Evolutionary conservation across 2,113 vertebrate species (phyloP), one percentile per base, ranked within the genome.

Genomic region (Hippoglossus stenolepis): DNA sequence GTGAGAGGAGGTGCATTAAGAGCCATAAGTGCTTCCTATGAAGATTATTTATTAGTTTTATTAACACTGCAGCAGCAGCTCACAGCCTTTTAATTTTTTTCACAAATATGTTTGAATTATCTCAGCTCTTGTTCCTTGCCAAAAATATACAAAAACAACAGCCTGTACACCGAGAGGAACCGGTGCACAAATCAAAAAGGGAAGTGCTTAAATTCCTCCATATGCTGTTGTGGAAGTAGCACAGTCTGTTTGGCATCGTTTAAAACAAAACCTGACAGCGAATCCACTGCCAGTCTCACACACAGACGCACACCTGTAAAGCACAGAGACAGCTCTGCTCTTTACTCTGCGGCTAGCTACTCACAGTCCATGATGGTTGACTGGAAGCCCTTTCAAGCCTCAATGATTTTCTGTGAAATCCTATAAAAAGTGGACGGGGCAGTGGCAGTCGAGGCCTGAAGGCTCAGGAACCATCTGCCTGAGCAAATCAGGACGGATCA

Each of bases 341-440:
- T 79, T 35, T 45, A 62, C 21, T 75, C 65, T 66, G 65, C 56
- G 3, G 49, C n/a, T 57, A 40, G 35, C 45, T 12, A 53, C 73
- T 73, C 61, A 10, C 43, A 82, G 62, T 58, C 11, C 28, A 75
- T 90, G 91, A 91, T 88, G 91, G 85, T 87, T 78, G 87, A 89
- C 31, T 83, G 89, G 80, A 86, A 80, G 70, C 47, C 72, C 47
- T 74, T 83, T 89, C 79, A 89, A 65, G 85, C 76, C 65, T 87
- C 72, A 74, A 21, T 75, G 80, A 72, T 60, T 92, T 79, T 71
- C 73, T 75, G 65, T 57, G 79, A 72, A 57, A 65, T 75, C 47
- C 57, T 24, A 61, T 73, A 83, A 65, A 47, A 49, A 26, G 5
- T n/a, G n/a, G 38, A 15, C 12, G 14, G 43, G 23, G 65, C 10